Base-by-base conservation (phyloP, 2,797 vertebrate species). In the Todus mexicanus region DNA sequence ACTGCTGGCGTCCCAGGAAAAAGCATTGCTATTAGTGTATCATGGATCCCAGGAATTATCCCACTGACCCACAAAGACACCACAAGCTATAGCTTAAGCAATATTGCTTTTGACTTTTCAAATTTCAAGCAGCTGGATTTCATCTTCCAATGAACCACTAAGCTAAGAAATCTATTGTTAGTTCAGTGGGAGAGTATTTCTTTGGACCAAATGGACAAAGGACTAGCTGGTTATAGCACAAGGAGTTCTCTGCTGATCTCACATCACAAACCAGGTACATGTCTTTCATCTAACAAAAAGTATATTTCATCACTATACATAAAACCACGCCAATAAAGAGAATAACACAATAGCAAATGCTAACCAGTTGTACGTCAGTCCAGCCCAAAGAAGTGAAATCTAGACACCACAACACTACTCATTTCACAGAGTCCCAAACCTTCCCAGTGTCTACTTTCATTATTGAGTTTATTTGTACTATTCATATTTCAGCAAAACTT, bases 161-260 rank as follows among this genome's bases (percentile, higher is more conserved):
- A 85, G 64, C 15, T 65, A 91, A 84, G 84, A 90, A 78, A 22
- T 85, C 56, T 79, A 43, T 35, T 85, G 12, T 90, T 94, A 92
- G n/a, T 90, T 95, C 60, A 42, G 82, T 65, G 85, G 75, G 68
- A 95, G 78, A 93, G 68, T 71, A 59, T 89, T 70, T 91, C 29
- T 93, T 60, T 91, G 89, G 85, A 89, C 51, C 22, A 63, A 79
- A 47, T 2, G 31, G 54, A 84, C 48, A 92, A 72, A 40, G 65
- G 15, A 56, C 53, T 47, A n/a, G 53, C 37, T 38, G 76, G 38
- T 64, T 76, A 71, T 3, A 65, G 63, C 6, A 89, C 0, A 0
- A 84, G 76, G 56, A 90, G 45, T 48, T 74, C 45, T 87, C 65
- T 72, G 25, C 54, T 73, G 45, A 82, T n/a, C 20, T 74, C 56